phyloP scores from a whole-genome alignment of 2,888 invertebrate genomes.

The Epirrita christyi region DNA sequence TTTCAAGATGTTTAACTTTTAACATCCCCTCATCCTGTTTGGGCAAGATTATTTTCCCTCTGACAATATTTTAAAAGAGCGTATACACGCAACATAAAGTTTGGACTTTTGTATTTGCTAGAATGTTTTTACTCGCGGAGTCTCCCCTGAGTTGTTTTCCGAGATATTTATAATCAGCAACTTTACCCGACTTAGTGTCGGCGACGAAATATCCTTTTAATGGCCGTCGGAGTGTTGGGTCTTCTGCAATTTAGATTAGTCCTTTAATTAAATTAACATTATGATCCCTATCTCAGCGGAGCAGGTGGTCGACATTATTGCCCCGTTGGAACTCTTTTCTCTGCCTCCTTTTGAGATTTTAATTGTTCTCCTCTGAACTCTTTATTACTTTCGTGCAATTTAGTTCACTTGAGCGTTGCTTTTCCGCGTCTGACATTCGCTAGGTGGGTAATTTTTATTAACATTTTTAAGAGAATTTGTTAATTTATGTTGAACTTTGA shows the following conservation, averaged over 20 bases:
- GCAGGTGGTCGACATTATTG: constrained; percentile 81
- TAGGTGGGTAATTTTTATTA: constrained; percentile 14
- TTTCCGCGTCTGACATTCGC: constrained; percentile 24
- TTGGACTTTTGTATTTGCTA: constrained; percentile 55
- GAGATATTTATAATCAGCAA: constrained; percentile 79
- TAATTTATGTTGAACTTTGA: neutral
- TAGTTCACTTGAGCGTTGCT: constrained; percentile 25
- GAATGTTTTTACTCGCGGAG: constrained; percentile 60
- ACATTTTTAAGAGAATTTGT: constrained; percentile 5
- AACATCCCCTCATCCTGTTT: constrained; percentile 23
- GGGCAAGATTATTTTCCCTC: constrained; percentile 11
- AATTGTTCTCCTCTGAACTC: constrained; percentile 49
- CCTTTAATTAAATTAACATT: constrained; percentile 85
- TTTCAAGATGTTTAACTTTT: constrained; percentile 12
- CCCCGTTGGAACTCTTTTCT: constrained; percentile 68
- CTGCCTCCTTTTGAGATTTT: constrained; percentile 56
- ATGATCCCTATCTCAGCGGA: constrained; percentile 80
- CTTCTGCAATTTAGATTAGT: constrained; percentile 85
- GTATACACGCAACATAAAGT: constrained; percentile 33
- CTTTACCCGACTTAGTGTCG: constrained; percentile 75
- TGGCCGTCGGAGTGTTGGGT: constrained; percentile 80
- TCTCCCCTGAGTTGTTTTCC: constrained; percentile 65
- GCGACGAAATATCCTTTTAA: constrained; percentile 82
- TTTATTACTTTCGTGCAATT: constrained; percentile 47
- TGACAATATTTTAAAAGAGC: constrained; percentile 34